phyloP scores from a whole-genome alignment of 2,888 invertebrate species.

The Allolobophora icterica region DNA sequence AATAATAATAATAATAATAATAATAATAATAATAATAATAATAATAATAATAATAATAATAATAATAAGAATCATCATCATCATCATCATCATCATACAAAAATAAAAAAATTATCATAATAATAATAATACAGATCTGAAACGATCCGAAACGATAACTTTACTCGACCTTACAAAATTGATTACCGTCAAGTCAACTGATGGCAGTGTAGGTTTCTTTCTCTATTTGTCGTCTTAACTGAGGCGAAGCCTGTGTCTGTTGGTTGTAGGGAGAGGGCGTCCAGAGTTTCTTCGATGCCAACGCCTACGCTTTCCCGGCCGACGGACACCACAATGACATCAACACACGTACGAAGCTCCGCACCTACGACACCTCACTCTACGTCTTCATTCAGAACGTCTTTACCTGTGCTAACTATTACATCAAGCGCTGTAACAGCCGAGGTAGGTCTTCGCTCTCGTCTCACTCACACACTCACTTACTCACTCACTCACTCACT shows the following conservation, averaged over 20 bases:
- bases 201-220: background rate
- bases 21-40: too few relatives aligned
- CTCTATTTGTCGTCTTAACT: background rate
- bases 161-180: too few relatives aligned
- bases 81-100: too few relatives aligned
- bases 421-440: conserved; percentile 50
- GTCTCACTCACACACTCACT: too few relatives aligned
- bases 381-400: conserved; percentile 49
- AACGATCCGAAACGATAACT: too few relatives aligned
- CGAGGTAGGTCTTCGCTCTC: conserved; percentile 39
- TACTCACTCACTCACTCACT: too few relatives aligned
- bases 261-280: conserved; percentile 51
- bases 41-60: too few relatives aligned
- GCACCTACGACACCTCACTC: conserved; percentile 50
- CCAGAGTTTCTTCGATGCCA: conserved; percentile 54
- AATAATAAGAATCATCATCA: too few relatives aligned
- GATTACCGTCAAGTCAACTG: too few relatives aligned
- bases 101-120: too few relatives aligned
- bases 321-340: conserved; percentile 51
- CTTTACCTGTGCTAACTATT: conserved; percentile 53
- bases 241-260: background rate
- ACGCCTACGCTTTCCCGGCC: conserved; percentile 48
- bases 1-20: too few relatives aligned
- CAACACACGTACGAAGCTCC: conserved; percentile 50
- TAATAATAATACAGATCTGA: too few relatives aligned